Percentiles rank a stretch among this genome's conserved stretches.
phyloP scores from a whole-genome alignment of 2,888 invertebrate genomes.

The Nowickia ferox region DNA sequence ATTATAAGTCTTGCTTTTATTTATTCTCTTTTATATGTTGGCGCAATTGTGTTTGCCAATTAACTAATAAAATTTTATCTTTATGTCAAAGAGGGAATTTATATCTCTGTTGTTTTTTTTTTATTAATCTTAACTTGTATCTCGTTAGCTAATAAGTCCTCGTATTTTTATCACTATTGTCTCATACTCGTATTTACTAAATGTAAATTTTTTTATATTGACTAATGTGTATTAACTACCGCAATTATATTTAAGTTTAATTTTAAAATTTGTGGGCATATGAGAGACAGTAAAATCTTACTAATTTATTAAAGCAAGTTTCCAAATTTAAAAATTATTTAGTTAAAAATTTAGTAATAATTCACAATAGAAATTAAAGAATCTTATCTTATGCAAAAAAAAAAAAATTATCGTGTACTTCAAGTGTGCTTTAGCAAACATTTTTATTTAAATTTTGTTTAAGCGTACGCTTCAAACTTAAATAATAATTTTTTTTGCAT shows the following conservation, averaged over 20 bases:
- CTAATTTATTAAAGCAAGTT: neutral
- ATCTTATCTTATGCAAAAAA: too few species aligned
- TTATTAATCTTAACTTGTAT: conserved; percentile 17
- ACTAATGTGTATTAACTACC: neutral
- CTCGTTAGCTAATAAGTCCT: conserved; percentile 26
- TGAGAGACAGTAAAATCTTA: neutral
- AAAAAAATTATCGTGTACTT: too few species aligned
- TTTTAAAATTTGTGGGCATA: conserved; percentile 3
- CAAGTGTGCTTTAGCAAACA: too few species aligned
- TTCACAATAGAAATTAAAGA: too few species aligned
- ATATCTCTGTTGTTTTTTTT: conserved; percentile 26
- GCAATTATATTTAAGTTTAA: conserved; percentile 6
- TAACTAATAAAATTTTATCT: conserved; percentile 59
- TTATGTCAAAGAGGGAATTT: conserved; percentile 50
- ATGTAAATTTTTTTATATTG: neutral
- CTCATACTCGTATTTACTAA: conserved; percentile 7
- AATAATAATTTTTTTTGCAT: too few species aligned
- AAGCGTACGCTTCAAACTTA: too few species aligned
- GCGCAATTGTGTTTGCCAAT: conserved; percentile 21
- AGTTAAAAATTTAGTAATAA: too few species aligned
- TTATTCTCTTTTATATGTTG: neutral
- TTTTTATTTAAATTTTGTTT: too few species aligned
- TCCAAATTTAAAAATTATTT: too few species aligned
- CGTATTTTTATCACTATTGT: conserved; percentile 34
- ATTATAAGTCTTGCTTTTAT: neutral